These are phyloP conservation scores for Drosophila mimetica DNA, from an alignment of 2,888 invertebrate genomes.

Conservation along the genomic window DNA sequence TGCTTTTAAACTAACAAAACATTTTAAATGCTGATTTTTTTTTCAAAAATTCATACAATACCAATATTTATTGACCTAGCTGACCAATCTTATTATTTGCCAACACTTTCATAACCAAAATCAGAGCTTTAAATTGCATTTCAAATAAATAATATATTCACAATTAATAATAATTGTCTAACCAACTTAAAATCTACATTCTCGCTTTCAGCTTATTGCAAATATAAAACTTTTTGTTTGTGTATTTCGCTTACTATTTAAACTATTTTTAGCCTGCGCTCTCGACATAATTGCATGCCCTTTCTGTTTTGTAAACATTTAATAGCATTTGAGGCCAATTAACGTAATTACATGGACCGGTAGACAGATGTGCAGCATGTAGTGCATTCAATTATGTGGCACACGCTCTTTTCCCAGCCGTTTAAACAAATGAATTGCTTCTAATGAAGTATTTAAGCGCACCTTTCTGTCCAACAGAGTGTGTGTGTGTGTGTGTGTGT, in stretches of 20 bases:
- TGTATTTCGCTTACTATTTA: conserved; percentile 17
- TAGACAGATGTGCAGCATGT: conserved; percentile 26
- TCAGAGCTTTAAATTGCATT: too few relatives aligned
- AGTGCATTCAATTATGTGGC: conserved; percentile 55
- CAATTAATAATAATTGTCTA: conserved; percentile 10
- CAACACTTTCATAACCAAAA: background rate
- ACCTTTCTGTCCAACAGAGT: conserved; percentile 12
- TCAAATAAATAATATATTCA: background rate
- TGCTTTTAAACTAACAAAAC: too few relatives aligned
- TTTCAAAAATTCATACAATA: background rate
- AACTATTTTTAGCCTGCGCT: conserved; percentile 23
- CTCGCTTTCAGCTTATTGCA: background rate
- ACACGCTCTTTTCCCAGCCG: conserved; percentile 45
- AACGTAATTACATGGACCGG: conserved; percentile 42
- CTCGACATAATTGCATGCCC: conserved; percentile 42
- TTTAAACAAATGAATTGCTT: conserved; percentile 51
- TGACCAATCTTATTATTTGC: background rate
- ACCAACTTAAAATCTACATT: background rate
- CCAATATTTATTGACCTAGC: background rate
- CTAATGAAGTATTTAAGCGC: conserved; percentile 57
- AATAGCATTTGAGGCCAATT: conserved; percentile 55
- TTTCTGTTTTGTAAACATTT: conserved; percentile 38
- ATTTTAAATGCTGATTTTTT: too few relatives aligned
- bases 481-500: too few relatives aligned
- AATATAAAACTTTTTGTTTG: conserved; percentile 9